phyloP scores from a whole-genome alignment of 2,113 vertebrate species.

The Nibea coibor region DNA sequence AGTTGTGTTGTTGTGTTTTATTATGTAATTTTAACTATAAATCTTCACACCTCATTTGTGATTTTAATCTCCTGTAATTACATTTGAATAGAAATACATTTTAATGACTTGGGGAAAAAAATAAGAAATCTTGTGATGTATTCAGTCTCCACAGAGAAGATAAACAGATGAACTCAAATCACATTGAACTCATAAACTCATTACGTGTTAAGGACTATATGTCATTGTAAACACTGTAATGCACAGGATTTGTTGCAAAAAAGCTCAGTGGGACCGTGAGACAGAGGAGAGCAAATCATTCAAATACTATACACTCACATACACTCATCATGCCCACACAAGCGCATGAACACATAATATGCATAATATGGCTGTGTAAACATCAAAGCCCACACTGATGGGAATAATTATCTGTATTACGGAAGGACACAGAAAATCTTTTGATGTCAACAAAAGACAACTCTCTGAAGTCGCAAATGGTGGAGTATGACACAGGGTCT shows the following conservation, averaged over 20 bases:
- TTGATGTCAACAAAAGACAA: conserved; percentile 67
- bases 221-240: background rate
- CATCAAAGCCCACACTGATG: conserved; percentile 64
- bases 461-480: conserved; percentile 45
- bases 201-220: background rate
- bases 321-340: background rate
- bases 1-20: background rate
- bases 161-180: conserved; percentile 20
- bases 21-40: background rate
- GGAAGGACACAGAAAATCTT: conserved; percentile 60
- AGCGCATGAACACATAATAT: background rate
- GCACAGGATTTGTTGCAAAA: background rate
- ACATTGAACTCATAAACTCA: background rate
- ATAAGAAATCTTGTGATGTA: too few species aligned
- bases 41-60: conserved; percentile 17
- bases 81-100: conserved; percentile 20
- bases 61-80: conserved; percentile 35
- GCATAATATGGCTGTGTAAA: conserved; percentile 38
- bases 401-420: conserved; percentile 65
- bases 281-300: background rate
- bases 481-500: conserved; percentile 25
- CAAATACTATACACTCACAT: background rate
- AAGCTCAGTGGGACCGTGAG: background rate
- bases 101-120: background rate
- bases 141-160: background rate